Base-by-base conservation (phyloP, 1,140 invertebrate species). In the Caenorhabditis briggsae region DNA sequence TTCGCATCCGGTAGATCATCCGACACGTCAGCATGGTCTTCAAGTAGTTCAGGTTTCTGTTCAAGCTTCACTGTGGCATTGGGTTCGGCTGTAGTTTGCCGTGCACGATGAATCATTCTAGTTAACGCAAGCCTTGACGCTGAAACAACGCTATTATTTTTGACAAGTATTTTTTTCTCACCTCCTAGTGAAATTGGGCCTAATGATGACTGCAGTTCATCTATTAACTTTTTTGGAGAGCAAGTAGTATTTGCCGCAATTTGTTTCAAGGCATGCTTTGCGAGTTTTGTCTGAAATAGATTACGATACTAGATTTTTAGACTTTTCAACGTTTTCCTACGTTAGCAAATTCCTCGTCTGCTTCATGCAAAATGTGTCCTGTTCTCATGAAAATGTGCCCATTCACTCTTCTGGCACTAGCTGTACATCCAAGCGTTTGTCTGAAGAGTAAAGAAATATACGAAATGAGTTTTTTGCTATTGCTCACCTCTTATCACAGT, bases 91-190 rank as follows among this genome's bases (percentile, higher is more conserved):
- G 16, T 70, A 2, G 41, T n/a, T 18, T 43, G 41, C 18, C 64
- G 43, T 11, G 64, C 64, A 7, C 64, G 64, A 46, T 70, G 41
- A 46, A 70, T 70, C 33, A 70, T 70, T 46, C 46, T 70, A 7
- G 64, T 9, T 11, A 70, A 16, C 41, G 64, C 43, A 41, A 46
- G 2, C 64, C 64, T 70, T 5, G 11, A 8, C 12, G 18, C 6
- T 3, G n/a, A 46, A 46, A 14, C 5, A 18, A 8, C 33, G n/a
- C 3, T 33, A 33, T 33, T 46, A 18, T 14, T 70, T 43, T 70
- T 2, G 46, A 70, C n/a, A 9, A 5, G 3, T 3, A 2, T 16
- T 9, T n/a, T 11, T 2, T 11, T 61, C 11, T 16, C n/a, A 70
- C 41, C 41, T 46, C 14, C 33, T 20, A 70, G 16, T 70, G 64